Evolutionary conservation across 2,797 vertebrate genomes (phyloP), one percentile per base, ranked within the genome.

Genomic region (Notoglanidium macrostoma): DNA sequence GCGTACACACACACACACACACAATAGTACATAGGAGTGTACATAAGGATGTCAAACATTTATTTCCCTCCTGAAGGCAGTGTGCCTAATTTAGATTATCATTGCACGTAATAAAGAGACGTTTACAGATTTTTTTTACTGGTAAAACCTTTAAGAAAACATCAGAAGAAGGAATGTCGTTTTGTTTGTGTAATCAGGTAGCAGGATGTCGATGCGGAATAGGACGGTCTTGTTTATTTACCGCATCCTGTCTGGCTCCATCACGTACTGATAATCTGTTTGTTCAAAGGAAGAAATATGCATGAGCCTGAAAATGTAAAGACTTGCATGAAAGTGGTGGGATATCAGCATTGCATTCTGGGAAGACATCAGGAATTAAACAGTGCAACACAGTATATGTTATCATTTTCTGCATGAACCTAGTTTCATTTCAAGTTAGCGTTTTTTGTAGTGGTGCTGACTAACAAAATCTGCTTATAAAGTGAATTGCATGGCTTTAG

Each of bases 161-260:
- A 74, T 72, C 32, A 68, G 65, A 35, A 35, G 46, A 54, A 54
- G 17, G 15, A 17, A 3, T 51, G 9, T 17, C 0, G 11, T 21
- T 44, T 11, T 59, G 17, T 61, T 74, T 82, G 3, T 57, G 7
- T 83, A 87, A 65, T 77, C 49, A 44, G 49, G 5, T 12, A 61
- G 55, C 54, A 61, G 29, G 86, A 87, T 51, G 59, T 35, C 0
- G 17, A 5, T 23, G 46, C 10, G 5, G 72, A 84, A 46, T 59
- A 55, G 46, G 72, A 57, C 23, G 72, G 14, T 72, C 65, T 63
- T 87, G 87, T 87, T 87, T 79, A 67, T 67, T 17, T 59, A 17
- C 49, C 12, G 70, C 70, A n/a, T 70, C 82, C 82, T 87, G 59
- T 14, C 61, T 32, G 32, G 29, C 49, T 29, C 55, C 23, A 9